Conservation (phyloP, 2,113 vertebrate species). For the Lutjanus erythropterus region DNA sequence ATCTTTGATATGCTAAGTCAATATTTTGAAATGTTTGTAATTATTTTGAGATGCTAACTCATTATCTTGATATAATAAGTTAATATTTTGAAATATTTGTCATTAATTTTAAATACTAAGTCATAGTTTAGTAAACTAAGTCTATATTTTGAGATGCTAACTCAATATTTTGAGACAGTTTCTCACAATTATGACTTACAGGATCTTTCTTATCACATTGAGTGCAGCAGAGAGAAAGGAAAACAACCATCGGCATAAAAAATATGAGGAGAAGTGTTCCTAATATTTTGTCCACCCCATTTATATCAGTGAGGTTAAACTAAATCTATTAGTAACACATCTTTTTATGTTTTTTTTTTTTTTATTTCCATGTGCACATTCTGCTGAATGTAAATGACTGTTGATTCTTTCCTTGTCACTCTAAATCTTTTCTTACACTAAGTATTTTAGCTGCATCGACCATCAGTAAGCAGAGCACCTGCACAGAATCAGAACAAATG, state of each 20-base stretch:
- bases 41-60: no score
- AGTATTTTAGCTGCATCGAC: neutral
- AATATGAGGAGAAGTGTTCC: neutral
- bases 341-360: neutral
- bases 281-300: neutral
- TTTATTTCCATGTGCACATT: neutral
- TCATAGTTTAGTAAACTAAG: no score
- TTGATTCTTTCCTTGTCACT: neutral
- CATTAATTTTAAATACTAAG: no score
- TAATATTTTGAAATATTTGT: no score
- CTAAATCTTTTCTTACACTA: neutral
- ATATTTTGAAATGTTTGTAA: no score
- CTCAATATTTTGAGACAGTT: no score
- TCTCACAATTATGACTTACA: no score
- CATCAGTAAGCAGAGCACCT: slow-evolving; percentile 36
- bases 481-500: slow-evolving; percentile 9
- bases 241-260: neutral
- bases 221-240: neutral
- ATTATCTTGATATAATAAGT: no score
- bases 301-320: neutral
- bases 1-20: no score
- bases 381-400: neutral
- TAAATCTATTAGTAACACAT: neutral
- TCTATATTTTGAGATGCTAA: no score
- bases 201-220: no score